Evolutionary conservation across 2,113 vertebrate species (phyloP).

Genomic region (Symphodus melops): DNA sequence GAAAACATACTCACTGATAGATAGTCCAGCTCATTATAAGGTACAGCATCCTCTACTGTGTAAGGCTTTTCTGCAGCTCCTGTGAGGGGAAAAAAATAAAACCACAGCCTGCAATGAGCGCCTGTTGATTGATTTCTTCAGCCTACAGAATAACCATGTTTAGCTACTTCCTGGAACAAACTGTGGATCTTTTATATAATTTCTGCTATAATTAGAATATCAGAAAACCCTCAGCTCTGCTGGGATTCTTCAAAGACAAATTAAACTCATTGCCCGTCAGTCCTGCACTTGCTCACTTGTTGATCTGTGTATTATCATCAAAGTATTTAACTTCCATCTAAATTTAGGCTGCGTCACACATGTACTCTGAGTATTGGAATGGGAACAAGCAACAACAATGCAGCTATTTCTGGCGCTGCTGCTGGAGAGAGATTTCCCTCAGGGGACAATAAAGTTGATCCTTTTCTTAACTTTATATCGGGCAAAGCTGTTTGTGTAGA

Average conservation of each 20-base stretch:
- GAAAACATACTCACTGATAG: constrained; percentile 88
- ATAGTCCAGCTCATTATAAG: constrained; percentile 97
- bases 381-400: background rate
- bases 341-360: background rate
- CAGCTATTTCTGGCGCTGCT: no score
- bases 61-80: constrained; percentile 98
- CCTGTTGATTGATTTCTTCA: background rate
- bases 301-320: background rate
- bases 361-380: background rate
- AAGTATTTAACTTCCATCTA: background rate
- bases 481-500: no score
- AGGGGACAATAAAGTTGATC: no score
- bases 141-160: background rate
- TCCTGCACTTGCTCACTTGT: background rate
- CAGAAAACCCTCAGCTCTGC: background rate
- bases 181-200: no score
- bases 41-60: constrained; percentile 93
- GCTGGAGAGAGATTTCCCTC: no score
- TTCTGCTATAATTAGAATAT: background rate
- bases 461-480: no score
- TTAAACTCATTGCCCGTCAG: background rate
- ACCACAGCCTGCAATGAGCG: background rate
- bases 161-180: background rate
- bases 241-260: no score
- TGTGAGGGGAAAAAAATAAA: constrained; percentile 63